Evolutionary conservation across 2,113 vertebrate genomes (phyloP).

Genomic region (Sander lucioperca): DNA sequence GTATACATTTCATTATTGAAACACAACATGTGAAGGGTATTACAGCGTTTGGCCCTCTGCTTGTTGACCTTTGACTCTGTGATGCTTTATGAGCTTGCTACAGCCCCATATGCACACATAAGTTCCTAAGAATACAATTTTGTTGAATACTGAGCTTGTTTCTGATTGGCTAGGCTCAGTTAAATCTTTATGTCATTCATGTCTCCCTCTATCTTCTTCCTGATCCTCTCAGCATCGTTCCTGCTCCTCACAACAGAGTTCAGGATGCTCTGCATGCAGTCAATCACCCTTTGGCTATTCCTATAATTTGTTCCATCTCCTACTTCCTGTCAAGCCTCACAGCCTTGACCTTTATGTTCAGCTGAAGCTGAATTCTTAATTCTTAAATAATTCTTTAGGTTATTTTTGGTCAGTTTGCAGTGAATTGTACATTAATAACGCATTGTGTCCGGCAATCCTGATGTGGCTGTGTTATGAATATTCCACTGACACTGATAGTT

Average conservation of each 20-base stretch:
- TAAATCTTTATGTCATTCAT: conserved; percentile 77
- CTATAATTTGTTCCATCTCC: conserved; percentile 87
- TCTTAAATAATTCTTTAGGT: background rate
- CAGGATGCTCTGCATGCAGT: conserved; percentile 84
- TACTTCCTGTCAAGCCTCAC: conserved; percentile 35
- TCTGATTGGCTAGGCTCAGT: conserved; percentile 77
- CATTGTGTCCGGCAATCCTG: background rate
- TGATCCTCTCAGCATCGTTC: conserved; percentile 83
- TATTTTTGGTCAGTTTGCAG: background rate
- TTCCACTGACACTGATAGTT: background rate
- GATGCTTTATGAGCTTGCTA: background rate
- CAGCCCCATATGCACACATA: background rate
- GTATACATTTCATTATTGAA: background rate
- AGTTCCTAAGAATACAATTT: background rate
- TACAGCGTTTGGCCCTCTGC: background rate
- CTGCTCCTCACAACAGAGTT: conserved; percentile 84
- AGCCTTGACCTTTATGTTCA: conserved; percentile 43
- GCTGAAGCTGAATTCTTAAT: background rate
- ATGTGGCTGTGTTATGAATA: background rate
- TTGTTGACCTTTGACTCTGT: background rate
- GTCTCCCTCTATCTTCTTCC: conserved; percentile 88
- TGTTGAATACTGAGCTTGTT: background rate
- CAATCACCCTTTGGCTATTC: conserved; percentile 83
- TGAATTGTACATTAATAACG: background rate
- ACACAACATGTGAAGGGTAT: background rate